Conservation (phyloP, 2,797 vertebrate species). For the Acanthornis magna region DNA sequence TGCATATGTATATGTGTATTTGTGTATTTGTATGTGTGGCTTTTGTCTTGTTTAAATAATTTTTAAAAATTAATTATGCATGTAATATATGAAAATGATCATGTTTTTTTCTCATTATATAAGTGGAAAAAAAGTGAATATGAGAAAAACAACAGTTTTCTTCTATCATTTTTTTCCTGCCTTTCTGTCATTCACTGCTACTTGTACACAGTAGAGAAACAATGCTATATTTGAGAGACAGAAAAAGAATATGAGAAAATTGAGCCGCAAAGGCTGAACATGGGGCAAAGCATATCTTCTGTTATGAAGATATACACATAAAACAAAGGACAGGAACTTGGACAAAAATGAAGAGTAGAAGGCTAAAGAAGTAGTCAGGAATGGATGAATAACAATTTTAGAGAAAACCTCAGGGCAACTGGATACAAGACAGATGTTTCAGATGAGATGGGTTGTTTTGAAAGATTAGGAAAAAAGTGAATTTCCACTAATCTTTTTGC, state of each 20-base stretch:
- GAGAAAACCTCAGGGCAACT: neutral
- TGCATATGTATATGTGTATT: neutral
- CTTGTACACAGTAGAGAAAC: neutral
- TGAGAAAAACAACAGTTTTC: rapidly evolving
- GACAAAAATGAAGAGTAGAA: neutral
- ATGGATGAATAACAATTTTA: neutral
- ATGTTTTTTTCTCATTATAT: neutral
- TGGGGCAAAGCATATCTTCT: neutral
- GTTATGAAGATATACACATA: neutral
- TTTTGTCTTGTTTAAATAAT: neutral
- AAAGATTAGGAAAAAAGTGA: neutral
- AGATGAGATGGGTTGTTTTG: neutral
- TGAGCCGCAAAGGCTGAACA: neutral
- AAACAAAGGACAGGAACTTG: neutral
- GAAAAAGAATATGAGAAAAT: neutral
- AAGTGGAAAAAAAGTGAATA: neutral
- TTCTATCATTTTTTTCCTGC: neutral
- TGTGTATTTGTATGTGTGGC: neutral
- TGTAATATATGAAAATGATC: neutral
- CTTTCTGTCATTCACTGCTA: neutral
- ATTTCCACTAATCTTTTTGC: neutral
- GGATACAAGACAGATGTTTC: neutral
- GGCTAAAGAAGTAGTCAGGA: neutral
- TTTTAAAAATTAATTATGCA: neutral
- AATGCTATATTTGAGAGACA: neutral